Conservation (phyloP, 1,140 invertebrate genomes). For the Drosophila tropicalis region DNA sequence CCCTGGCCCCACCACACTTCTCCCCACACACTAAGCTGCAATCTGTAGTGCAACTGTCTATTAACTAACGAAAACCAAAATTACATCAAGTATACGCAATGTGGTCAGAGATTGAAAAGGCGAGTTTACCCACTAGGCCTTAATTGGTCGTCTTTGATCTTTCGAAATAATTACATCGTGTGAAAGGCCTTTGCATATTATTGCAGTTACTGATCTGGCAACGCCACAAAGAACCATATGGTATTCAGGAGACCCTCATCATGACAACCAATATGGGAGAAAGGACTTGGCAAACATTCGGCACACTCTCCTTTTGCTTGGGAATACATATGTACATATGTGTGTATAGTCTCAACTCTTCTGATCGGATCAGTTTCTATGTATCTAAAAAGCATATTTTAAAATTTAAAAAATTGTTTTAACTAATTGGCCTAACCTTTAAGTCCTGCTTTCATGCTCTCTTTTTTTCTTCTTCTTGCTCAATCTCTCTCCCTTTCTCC, state of each 20-base stretch:
- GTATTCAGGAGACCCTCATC: too few relatives aligned
- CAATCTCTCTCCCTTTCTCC: neutral
- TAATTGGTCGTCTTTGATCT: neutral
- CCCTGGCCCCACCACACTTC: neutral
- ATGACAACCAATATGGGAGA: too few relatives aligned
- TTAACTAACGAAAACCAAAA: conserved; percentile 25
- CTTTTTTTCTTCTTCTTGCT: neutral
- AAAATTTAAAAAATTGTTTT: neutral
- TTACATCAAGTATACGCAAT: conserved; percentile 52
- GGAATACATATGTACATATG: too few relatives aligned
- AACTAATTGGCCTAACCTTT: neutral
- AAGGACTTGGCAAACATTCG: too few relatives aligned
- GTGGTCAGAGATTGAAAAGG: conserved; percentile 8
- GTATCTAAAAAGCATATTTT: neutral
- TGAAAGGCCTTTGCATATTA: neutral
- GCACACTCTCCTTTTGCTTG: too few relatives aligned
- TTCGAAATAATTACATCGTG: neutral
- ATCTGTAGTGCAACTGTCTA: conserved; percentile 18
- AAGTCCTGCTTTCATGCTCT: neutral
- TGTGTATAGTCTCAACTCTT: too few relatives aligned
- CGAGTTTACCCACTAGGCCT: neutral
- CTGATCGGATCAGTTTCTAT: too few relatives aligned
- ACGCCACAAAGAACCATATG: neutral
- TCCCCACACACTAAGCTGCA: neutral
- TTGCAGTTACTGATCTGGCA: neutral